phyloP scores from a whole-genome alignment of 2,888 invertebrate species.

The Dendrolimus houi region DNA sequence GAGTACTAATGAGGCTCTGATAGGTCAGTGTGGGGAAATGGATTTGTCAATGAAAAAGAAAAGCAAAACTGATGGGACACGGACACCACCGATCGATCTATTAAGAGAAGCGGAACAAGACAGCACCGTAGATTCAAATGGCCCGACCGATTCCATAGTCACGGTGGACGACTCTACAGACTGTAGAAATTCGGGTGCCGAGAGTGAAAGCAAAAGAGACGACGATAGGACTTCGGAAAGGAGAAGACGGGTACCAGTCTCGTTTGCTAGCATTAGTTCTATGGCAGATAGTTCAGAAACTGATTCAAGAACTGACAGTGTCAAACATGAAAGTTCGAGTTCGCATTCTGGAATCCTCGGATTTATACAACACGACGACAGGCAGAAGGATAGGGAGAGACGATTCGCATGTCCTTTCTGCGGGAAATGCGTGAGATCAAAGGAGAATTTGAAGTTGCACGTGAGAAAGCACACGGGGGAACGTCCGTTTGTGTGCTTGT shows the following conservation, averaged over 20 bases:
- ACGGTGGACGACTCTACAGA: conserved; percentile 68
- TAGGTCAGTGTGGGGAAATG: conserved; percentile 75
- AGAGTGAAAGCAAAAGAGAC: conserved; percentile 52
- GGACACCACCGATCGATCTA: conserved; percentile 66
- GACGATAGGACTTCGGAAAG: conserved; percentile 40
- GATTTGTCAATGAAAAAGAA: conserved; percentile 74
- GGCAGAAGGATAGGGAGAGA: conserved; percentile 79
- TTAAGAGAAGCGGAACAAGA: conserved; percentile 79
- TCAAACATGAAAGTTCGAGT: conserved; percentile 72
- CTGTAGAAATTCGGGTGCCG: conserved; percentile 55
- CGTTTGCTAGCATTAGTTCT: conserved; percentile 71
- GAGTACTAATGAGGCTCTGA: conserved; percentile 81
- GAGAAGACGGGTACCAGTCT: conserved; percentile 56
- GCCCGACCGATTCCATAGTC: conserved; percentile 62
- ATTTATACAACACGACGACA: conserved; percentile 77
- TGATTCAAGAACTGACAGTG: conserved; percentile 59
- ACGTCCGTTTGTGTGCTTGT: conserved; percentile 92
- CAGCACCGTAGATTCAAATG: conserved; percentile 83
- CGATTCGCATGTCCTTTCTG: conserved; percentile 93
- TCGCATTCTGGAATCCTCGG: conserved; percentile 77
- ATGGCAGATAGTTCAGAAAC: conserved; percentile 72
- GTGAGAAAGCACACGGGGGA: conserved; percentile 92
- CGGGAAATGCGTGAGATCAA: conserved; percentile 91
- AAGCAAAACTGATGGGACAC: conserved; percentile 51
- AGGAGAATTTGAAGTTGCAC: conserved; percentile 91